Percentiles rank a stretch among this genome's conserved stretches.
These are phyloP conservation scores for Caenorhabditis afra DNA, from an alignment of 2,888 invertebrate genomes.

Conservation along the genomic window DNA sequence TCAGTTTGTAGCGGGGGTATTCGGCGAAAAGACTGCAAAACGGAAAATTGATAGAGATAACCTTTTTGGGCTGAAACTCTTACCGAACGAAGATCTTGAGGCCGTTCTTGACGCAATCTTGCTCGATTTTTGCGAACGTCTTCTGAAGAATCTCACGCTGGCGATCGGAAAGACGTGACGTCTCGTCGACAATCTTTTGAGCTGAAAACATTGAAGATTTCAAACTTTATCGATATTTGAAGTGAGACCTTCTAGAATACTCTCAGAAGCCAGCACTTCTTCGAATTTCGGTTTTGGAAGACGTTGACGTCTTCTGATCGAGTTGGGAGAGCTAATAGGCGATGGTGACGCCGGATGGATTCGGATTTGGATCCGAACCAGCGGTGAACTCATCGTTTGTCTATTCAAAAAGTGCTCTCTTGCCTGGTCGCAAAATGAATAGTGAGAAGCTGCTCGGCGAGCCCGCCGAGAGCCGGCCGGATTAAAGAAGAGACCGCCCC, in stretches of 20 bases:
- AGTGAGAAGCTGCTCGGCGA: not conserved
- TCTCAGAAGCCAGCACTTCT: too few relatives aligned
- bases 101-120: conserved; percentile 65
- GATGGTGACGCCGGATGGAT: conserved; percentile 20
- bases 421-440: conserved; percentile 2
- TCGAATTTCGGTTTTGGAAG: too few relatives aligned
- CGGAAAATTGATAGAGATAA: not conserved
- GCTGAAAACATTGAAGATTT: conserved; percentile 50
- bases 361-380: conserved; percentile 13
- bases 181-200: conserved; percentile 64
- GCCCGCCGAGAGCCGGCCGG: not conserved
- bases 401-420: conserved; percentile 6
- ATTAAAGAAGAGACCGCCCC: conserved; percentile 10
- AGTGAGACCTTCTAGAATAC: not conserved
- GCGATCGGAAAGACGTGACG: conserved; percentile 62
- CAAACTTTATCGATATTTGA: not conserved
- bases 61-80: conserved; percentile 6
- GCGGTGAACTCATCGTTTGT: conserved; percentile 1
- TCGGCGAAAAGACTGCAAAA: conserved; percentile 75
- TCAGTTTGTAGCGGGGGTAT: conserved; percentile 76
- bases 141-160: conserved; percentile 68
- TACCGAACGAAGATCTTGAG: conserved; percentile 71
- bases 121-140: conserved; percentile 68
- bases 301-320: too few relatives aligned
- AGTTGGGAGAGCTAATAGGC: not conserved